Conservation (phyloP, 2,888 invertebrate genomes). For the Polyommatus iphigenia region DNA sequence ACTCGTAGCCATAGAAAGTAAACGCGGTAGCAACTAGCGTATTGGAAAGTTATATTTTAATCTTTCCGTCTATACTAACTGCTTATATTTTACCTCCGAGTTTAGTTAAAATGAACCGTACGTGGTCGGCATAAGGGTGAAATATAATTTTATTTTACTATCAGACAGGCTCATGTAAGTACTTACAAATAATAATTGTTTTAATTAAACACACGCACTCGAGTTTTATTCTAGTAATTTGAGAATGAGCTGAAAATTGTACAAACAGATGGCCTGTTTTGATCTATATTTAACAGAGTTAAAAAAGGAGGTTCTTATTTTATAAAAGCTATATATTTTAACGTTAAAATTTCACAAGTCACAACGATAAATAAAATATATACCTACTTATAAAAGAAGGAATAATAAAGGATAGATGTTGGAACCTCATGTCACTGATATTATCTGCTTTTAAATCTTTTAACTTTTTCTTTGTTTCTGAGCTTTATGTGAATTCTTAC, state of each 20-base stretch:
- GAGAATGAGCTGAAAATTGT: not conserved
- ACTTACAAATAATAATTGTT: constrained; percentile 13
- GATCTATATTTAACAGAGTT: no score
- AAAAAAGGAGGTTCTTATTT: no score
- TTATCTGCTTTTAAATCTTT: no score
- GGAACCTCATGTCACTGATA: no score
- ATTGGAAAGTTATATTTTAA: constrained; percentile 22
- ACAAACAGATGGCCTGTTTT: not conserved
- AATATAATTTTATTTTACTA: not conserved
- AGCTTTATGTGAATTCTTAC: no score
- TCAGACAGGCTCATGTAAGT: not conserved
- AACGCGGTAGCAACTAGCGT: not conserved
- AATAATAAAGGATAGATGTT: no score
- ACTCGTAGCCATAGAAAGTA: not conserved
- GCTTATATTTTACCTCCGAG: not conserved
- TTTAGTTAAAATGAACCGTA: not conserved
- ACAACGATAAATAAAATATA: no score
- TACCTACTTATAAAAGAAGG: no score
- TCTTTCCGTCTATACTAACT: not conserved
- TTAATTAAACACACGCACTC: constrained; percentile 7
- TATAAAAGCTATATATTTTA: no score
- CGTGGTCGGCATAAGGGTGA: not conserved
- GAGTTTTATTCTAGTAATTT: not conserved
- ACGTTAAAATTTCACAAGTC: no score
- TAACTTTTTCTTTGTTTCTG: no score